Conservation (phyloP, 2,113 vertebrate species). For the Cyphomyrus discorhynchus region DNA sequence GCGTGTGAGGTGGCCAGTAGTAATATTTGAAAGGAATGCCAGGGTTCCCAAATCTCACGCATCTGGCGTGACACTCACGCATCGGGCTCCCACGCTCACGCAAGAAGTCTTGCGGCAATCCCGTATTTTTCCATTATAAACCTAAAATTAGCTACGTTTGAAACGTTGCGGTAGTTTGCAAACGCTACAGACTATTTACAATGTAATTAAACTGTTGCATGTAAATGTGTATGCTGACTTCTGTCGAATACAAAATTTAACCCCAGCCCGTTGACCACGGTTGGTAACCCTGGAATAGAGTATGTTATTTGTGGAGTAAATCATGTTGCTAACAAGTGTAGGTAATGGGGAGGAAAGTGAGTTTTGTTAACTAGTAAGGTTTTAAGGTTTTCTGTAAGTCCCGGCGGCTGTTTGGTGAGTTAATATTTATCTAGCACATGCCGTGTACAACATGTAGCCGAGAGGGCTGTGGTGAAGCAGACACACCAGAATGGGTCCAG, state of each 20-base stretch:
- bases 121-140: not conserved
- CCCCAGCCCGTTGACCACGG: not conserved
- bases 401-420: not conserved
- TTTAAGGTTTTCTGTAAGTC: not conserved
- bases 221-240: not conserved
- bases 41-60: not conserved
- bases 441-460: not conserved
- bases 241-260: not conserved
- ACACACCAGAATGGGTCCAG: not conserved
- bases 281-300: not conserved
- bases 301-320: not conserved
- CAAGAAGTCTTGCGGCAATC: not conserved
- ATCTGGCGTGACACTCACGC: not conserved
- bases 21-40: not conserved
- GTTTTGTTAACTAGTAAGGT: not conserved
- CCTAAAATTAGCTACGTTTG: not conserved
- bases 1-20: not conserved
- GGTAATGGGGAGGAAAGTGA: not conserved
- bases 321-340: not conserved
- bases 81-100: not conserved
- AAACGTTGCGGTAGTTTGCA: not conserved
- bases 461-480: not conserved
- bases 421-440: not conserved
- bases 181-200: not conserved
- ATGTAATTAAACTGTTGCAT: not conserved